Percentiles rank a stretch among this genome's conserved stretches.
These are phyloP conservation scores for Rotaria macrura DNA, from an alignment of 2,888 invertebrate genomes.

Conservation along the genomic window DNA sequence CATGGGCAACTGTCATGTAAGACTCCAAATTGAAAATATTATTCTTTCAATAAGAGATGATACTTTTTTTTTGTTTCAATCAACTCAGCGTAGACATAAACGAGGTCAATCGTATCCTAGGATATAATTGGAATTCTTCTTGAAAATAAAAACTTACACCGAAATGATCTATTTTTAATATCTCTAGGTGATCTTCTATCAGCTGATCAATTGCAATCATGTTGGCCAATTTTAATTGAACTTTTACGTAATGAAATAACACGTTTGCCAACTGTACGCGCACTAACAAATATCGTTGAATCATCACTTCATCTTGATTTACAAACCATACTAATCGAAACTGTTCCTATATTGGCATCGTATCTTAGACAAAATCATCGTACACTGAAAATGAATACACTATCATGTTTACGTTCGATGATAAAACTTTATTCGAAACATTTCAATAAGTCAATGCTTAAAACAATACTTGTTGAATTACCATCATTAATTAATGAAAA, in stretches of 20 bases:
- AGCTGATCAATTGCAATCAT: conserved; percentile 63
- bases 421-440: conserved; percentile 69
- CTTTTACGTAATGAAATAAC: conserved; percentile 92
- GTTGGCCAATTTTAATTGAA: conserved; percentile 86
- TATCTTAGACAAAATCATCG: conserved; percentile 92
- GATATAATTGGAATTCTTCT: too few species aligned
- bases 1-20: too few species aligned
- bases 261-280: conserved; percentile 71
- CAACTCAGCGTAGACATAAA: too few species aligned
- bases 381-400: conserved; percentile 76
- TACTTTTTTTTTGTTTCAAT: too few species aligned
- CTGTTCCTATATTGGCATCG: conserved; percentile 78
- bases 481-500: conserved; percentile 80
- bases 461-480: conserved; percentile 72
- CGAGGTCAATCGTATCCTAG: too few species aligned
- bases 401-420: conserved; percentile 76
- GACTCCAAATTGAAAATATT: too few species aligned
- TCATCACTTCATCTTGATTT: conserved; percentile 70
- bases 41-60: too few species aligned
- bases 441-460: conserved; percentile 57
- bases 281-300: conserved; percentile 36
- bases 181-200: neutral
- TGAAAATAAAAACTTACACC: neutral
- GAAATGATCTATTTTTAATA: neutral
- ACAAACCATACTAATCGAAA: conserved; percentile 70